Base-by-base conservation (phyloP, 23 tunicate species). In the Trididemnum clinides region DNA sequence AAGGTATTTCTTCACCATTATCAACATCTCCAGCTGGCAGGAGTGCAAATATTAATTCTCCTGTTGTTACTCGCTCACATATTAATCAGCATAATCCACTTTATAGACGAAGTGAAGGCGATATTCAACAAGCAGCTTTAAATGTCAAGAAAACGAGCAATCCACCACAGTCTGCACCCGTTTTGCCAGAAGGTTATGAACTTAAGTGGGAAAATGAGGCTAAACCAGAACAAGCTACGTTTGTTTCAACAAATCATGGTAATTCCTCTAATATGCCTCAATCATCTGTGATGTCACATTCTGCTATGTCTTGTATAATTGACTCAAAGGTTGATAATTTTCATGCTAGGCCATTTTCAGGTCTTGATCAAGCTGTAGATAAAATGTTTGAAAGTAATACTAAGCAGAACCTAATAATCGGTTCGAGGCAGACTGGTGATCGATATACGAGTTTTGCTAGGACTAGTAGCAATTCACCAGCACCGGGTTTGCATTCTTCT, bases 111-210 rank as follows among this genome's bases (percentile, higher is more conserved):
- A 86, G 90, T 65, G 90, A 86, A 57, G 90, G 90, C 3, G 90
- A 86, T 49, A 57, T 86, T 27, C 77, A 28, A 0, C 78, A 82
- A 4, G 26, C 34, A 20, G 30, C 44, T 26, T 27, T 49, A 12
- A 69, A 72, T 1, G 33, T 50, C 62, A 15, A 49, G 4, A 72
- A 73, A 27, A 10, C 70, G 10, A 30, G 65, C 27, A 59, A 36
- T 1, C 85, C 89, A 1, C 96, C 96, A 1, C 96, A 91, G 51
- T 85, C 96, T 49, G 96, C 96, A 21, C 96, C 96, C 21, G 87
- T 91, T 26, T 80, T 80, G 12, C 86, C 95, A 1, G 95, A 80
- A 36, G 82, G 76, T 21, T 91, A 58, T 80, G 82, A 84, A 22
- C 84, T 73, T 0, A 59, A 86, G 19, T 91, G 96, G 96, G 73